Evolutionary conservation across 2,888 invertebrate genomes (phyloP).

Genomic region (Lacanobia oleracea): DNA sequence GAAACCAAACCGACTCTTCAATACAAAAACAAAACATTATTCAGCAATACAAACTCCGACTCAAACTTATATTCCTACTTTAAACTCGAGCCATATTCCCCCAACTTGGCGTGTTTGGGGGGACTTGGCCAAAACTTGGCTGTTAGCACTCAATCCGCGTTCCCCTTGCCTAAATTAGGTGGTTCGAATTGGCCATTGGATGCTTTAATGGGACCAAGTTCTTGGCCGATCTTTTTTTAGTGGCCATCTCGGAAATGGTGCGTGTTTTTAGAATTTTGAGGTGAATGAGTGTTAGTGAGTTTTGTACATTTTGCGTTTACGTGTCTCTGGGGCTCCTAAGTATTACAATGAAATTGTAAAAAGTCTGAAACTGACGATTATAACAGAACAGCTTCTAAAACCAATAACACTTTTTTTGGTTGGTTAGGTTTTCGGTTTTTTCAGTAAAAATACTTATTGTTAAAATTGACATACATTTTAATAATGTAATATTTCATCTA

Average conservation of each 20-base stretch:
- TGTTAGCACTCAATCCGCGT: conserved; percentile 61
- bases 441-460: too few relatives aligned
- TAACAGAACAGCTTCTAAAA: not conserved
- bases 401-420: too few relatives aligned
- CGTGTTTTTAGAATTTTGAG: conserved; percentile 15
- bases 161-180: conserved; percentile 56
- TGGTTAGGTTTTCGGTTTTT: too few relatives aligned
- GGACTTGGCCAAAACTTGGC: conserved; percentile 58
- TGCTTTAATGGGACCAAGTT: conserved; percentile 65
- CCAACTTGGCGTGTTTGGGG: conserved; percentile 30
- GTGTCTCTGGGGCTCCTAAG: not conserved
- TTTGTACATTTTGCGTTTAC: not conserved
- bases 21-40: conserved; percentile 30
- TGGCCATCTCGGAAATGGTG: conserved; percentile 23
- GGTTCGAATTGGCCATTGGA: conserved; percentile 67
- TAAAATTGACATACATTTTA: too few relatives aligned
- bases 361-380: not conserved
- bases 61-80: conserved; percentile 49
- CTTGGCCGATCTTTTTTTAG: conserved; percentile 59
- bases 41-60: conserved; percentile 26
- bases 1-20: conserved; percentile 3
- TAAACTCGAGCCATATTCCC: conserved; percentile 48
- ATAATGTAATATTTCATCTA: too few relatives aligned
- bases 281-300: not conserved
- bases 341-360: not conserved